phyloP scores from a whole-genome alignment of 1,140 invertebrate genomes.

The Homalodisca vitripennis region DNA sequence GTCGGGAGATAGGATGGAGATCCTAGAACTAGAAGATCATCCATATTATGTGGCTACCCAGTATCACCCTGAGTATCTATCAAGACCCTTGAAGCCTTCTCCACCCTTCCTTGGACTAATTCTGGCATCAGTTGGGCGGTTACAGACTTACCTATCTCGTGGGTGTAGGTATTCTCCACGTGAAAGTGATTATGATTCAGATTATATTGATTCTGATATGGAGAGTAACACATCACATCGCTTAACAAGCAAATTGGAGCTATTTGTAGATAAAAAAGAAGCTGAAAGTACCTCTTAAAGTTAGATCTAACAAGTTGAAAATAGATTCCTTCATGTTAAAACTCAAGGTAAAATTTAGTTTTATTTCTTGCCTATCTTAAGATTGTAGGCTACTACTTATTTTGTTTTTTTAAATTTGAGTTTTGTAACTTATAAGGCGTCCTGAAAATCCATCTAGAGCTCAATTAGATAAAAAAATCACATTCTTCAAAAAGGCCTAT shows the following conservation, averaged over 20 bases:
- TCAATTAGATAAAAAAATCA: no score
- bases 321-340: no score
- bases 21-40: constrained; percentile 69
- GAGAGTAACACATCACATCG: constrained; percentile 2
- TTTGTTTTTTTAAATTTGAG: no score
- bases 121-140: constrained; percentile 76
- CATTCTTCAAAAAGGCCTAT: no score
- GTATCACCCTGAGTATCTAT: constrained; percentile 97
- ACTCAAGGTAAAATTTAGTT: no score
- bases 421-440: no score
- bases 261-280: not conserved
- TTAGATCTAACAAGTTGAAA: no score
- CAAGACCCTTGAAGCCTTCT: constrained; percentile 88
- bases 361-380: no score
- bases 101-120: constrained; percentile 95
- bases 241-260: not conserved
- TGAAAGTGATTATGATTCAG: constrained; percentile 64
- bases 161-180: constrained; percentile 68
- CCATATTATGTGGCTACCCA: constrained; percentile 95
- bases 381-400: no score
- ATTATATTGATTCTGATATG: constrained; percentile 20
- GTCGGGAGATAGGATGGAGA: constrained; percentile 81
- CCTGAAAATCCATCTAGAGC: no score
- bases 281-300: not conserved
- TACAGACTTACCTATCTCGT: constrained; percentile 65